Base-by-base conservation (phyloP, 37 sponge, comb jelly and placozoan species). In the Beroe forskalii region DNA sequence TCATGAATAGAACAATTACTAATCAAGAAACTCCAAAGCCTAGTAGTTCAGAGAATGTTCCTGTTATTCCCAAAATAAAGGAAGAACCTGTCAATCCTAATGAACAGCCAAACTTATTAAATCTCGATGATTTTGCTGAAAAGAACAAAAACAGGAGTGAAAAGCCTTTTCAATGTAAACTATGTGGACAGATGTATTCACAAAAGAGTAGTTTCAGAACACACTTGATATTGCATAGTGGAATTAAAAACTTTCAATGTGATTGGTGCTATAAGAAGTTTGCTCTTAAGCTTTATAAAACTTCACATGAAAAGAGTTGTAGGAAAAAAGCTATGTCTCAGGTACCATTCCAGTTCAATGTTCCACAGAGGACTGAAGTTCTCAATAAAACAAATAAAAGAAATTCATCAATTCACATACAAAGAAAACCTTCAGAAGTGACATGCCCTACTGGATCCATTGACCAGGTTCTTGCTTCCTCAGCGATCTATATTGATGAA, bases 231-330 rank as follows among this genome's bases (percentile, higher is more conserved):
- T 37, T 80, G 8, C 86, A 80, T 48, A 44, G 55, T 80, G 86
- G 86, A 2, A 44, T 80, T 1, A 80, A 80, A 25, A 80, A 80
- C 28, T 80, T 80, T 38, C 37, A 80, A 20, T 80, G 86, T 80
- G 86, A 80, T 44, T 80, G 86, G 86, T 80, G 86, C 42, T 32
- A 44, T 27, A 80, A 80, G 27, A 80, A 37, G 30, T 80, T 80
- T 80, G 86, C 86, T 12, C 30, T 80, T 25, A 80, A 80, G 42
- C 55, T 80, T 8, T 80, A 80, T 23, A 80, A 80, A 43, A 80
- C 44, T 0, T 44, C 86, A n/a, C 86, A 80, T 80, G 86, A 80
- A 37, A 44, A 80, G 86, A 80, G 86, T 27, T 80, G 86, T 38
- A 41, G 55, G 27, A 80, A 80, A 48, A 80, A 80, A 35, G 55